Base-by-base conservation (phyloP, 2,888 invertebrate species). In the Epistrophella euchroma region DNA sequence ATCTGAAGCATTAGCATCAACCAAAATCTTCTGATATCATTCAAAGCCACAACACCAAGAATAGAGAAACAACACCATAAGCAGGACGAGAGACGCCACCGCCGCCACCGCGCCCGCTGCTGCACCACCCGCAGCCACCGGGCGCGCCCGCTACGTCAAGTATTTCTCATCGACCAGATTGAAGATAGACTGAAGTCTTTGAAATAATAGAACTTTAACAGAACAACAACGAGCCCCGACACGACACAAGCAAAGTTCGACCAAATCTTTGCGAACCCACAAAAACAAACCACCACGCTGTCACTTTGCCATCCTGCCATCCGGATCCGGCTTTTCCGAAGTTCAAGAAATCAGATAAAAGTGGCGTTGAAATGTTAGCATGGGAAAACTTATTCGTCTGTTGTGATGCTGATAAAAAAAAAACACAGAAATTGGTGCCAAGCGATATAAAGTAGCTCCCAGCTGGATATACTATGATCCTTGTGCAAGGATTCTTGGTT, bases 291-390 rank as follows among this genome's bases (percentile, higher is more conserved):
- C 64, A 56, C 40, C 50, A 19, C 60, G 52, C 68, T 35, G 66
- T 66, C 66, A 66, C 19, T 66, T 35, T 32, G 32, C 52, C 68
- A 37, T 68, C 45, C 64, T 19, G 4, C 50, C 64, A 66, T 43
- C 22, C 47, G 37, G 58, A 60, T 60, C 22, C 35, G 37, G 68
- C 47, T 73, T 43, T 50, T 60, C 43, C 22, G 37, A 73, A 68
- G 40, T 74, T 71, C 50, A 70, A 79, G 80, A 75, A 80, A 84
- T 84, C 84, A 74, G 84, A 84, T 84, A 75, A 80, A 80, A 84
- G 70, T 84, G 64, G 70, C 72, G 79, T 55, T 79, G 84, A 84
- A 84, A 80, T 84, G 84, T 80, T 80, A 75, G 74, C 74, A 80
- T 74, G 74, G 74, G 40, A 50, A 74, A 79, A 79, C 70, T 84